Evolutionary conservation across 1,140 invertebrate genomes (phyloP).

Genomic region (Cotesia chilonis): DNA sequence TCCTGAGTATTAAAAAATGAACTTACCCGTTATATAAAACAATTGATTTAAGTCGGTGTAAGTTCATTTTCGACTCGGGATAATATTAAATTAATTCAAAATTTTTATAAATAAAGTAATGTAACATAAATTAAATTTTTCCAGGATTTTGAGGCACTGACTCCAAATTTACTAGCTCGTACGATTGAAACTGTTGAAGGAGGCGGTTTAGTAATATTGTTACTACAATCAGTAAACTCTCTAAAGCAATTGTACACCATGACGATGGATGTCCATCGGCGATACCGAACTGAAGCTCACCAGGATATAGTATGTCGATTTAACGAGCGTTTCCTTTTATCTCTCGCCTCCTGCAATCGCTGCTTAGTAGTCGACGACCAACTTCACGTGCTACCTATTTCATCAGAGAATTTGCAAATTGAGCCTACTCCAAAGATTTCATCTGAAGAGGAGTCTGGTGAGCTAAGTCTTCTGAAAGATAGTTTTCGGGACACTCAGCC

Average conservation of each 20-base stretch:
- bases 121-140: no score
- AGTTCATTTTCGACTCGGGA: no score
- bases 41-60: no score
- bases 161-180: constrained; percentile 96
- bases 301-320: constrained; percentile 90
- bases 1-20: no score
- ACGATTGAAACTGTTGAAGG: constrained; percentile 99
- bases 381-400: constrained; percentile 90
- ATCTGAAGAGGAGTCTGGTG: constrained; percentile 62
- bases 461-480: constrained; percentile 78
- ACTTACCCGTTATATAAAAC: no score
- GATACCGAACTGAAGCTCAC: constrained; percentile 93
- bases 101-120: no score
- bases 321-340: constrained; percentile 96
- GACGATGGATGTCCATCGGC: constrained; percentile 98
- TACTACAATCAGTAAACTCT: constrained; percentile 87
- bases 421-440: constrained; percentile 70
- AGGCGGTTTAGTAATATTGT: constrained; percentile 90
- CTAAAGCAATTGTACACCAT: constrained; percentile 95
- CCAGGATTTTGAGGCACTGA: constrained; percentile 95
- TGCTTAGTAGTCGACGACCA: constrained; percentile 96
- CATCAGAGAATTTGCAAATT: constrained; percentile 86
- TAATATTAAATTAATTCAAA: no score
- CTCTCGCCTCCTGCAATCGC: constrained; percentile 84
- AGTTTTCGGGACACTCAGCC: constrained; percentile 89